Evolutionary conservation across 2,888 invertebrate species (phyloP).

Genomic region (Tachystola acroxantha): DNA sequence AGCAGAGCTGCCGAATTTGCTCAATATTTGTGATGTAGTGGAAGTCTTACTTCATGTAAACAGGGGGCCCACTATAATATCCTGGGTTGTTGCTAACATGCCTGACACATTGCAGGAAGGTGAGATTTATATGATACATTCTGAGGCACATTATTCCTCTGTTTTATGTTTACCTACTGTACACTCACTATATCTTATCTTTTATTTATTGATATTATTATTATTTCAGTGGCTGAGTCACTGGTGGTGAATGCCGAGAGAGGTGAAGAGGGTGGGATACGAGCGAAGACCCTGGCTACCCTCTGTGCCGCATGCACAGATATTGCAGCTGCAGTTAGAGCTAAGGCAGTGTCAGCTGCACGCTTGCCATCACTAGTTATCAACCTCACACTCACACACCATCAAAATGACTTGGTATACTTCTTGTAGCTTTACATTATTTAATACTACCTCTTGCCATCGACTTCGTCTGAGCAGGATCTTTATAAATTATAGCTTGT

Average conservation of each 20-base stretch:
- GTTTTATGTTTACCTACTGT: too few species aligned
- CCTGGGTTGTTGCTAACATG: slow-evolving; percentile 95
- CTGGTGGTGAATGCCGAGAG: slow-evolving; percentile 92
- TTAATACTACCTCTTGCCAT: too few species aligned
- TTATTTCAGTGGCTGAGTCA: slow-evolving; percentile 84
- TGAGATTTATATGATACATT: too few species aligned
- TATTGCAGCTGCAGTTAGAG: slow-evolving; percentile 89
- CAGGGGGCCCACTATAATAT: slow-evolving; percentile 93
- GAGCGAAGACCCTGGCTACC: slow-evolving; percentile 88
- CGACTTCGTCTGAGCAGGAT: too few species aligned
- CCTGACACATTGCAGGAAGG: slow-evolving; percentile 95
- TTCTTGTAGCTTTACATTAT: too few species aligned
- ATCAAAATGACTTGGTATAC: slow-evolving; percentile 79
- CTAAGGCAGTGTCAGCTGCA: slow-evolving; percentile 93
- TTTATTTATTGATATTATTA: too few species aligned
- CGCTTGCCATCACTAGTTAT: slow-evolving; percentile 94
- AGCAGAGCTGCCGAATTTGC: slow-evolving; percentile 92
- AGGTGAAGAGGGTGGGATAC: slow-evolving; percentile 91
- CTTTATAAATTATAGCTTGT: too few species aligned
- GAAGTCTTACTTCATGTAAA: slow-evolving; percentile 94
- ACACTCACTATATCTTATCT: too few species aligned
- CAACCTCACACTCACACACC: slow-evolving; percentile 85
- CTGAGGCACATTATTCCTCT: too few species aligned
- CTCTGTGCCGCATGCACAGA: slow-evolving; percentile 94
- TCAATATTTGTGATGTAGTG: slow-evolving; percentile 88